These are phyloP conservation scores for Manduca sexta DNA, from an alignment of 1,140 invertebrate genomes.

Conservation along the genomic window DNA sequence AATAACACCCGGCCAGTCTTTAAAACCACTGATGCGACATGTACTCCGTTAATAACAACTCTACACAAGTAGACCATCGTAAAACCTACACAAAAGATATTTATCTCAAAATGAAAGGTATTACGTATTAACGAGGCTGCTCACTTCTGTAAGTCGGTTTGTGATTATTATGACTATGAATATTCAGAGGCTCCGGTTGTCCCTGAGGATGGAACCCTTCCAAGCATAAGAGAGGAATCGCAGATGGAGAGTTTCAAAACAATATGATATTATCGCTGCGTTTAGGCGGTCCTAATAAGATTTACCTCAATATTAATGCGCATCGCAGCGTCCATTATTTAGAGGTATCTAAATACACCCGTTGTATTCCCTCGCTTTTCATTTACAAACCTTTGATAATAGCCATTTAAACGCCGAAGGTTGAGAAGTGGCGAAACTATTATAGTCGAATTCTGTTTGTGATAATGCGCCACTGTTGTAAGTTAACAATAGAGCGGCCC, in stretches of 20 bases:
- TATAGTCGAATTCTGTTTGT: conserved; percentile 21
- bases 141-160: conserved; percentile 46
- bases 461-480: conserved; percentile 25
- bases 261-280: conserved; percentile 69
- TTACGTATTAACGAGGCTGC: conserved; percentile 42
- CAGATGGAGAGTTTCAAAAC: conserved; percentile 66
- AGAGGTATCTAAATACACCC: conserved; percentile 54
- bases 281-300: conserved; percentile 70
- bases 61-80: conserved; percentile 6
- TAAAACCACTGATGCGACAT: conserved; percentile 22
- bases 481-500: conserved; percentile 45
- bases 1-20: conserved; percentile 48
- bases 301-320: conserved; percentile 70
- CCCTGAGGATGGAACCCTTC: conserved; percentile 60
- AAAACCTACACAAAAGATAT: conserved; percentile 17
- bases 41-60: conserved; percentile 5
- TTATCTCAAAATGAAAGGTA: conserved; percentile 30
- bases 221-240: conserved; percentile 62
- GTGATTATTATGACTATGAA: conserved; percentile 60
- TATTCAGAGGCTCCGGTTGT: conserved; percentile 47
- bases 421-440: conserved; percentile 20
- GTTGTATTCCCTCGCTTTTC: conserved; percentile 24
- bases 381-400: conserved; percentile 23
- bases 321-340: conserved; percentile 66
- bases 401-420: conserved; percentile 12